Percentiles rank a stretch among this genome's conserved stretches.
Conservation (phyloP, 2,888 invertebrate species). For the Drosophila pseudotalamancana region DNA sequence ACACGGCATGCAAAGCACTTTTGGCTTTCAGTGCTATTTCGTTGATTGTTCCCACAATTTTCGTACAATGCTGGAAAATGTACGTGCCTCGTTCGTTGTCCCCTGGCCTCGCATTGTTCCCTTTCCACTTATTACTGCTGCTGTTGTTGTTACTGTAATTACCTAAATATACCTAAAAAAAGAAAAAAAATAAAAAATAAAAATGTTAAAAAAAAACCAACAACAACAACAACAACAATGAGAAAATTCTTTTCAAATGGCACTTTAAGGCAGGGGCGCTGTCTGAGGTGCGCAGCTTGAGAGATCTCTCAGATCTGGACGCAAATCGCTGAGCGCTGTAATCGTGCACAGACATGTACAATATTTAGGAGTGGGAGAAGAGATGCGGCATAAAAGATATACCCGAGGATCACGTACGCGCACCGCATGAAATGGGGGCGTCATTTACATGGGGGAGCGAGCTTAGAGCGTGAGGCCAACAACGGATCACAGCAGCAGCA, state of each 20-base stretch:
- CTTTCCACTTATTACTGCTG: too few species aligned
- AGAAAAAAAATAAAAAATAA: slow-evolving; percentile 23
- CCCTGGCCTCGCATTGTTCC: slow-evolving; percentile 51
- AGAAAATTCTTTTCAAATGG: slow-evolving; percentile 79
- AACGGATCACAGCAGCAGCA: slow-evolving; percentile 46
- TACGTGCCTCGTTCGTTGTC: slow-evolving; percentile 65
- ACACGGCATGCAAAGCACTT: slow-evolving; percentile 72
- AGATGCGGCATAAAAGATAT: slow-evolving; percentile 73
- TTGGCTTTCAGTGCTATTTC: slow-evolving; percentile 63
- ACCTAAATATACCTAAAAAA: slow-evolving; percentile 63
- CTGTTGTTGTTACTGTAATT: slow-evolving; percentile 66
- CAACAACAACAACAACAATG: slow-evolving; percentile 55
- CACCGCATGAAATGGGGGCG: slow-evolving; percentile 72
- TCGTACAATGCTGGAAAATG: slow-evolving; percentile 77
- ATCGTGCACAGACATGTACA: slow-evolving; percentile 57
- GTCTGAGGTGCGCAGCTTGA: slow-evolving; percentile 50
- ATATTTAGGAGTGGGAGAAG: slow-evolving; percentile 24
- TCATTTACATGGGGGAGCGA: slow-evolving; percentile 72
- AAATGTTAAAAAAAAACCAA: slow-evolving; percentile 16
- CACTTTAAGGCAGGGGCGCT: slow-evolving; percentile 45
- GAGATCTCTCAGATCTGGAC: slow-evolving; percentile 67
- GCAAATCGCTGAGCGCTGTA: slow-evolving; percentile 64
- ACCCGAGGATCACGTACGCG: slow-evolving; percentile 69
- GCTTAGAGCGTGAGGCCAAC: slow-evolving; percentile 59
- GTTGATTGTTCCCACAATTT: slow-evolving; percentile 80